Evolutionary conservation across 2,113 vertebrate species (phyloP).

Genomic region (Motacilla alba): DNA sequence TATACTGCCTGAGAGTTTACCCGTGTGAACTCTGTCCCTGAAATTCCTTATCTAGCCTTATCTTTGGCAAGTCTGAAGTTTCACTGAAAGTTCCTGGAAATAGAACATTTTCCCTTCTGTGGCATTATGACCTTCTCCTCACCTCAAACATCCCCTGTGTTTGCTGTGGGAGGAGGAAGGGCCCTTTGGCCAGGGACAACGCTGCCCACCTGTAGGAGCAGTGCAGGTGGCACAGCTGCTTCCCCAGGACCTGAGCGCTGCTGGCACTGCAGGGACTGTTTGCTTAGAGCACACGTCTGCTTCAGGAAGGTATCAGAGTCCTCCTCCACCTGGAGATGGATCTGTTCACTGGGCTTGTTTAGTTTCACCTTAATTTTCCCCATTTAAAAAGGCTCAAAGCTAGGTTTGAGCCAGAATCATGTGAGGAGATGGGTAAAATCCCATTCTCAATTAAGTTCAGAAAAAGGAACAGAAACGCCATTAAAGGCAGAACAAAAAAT

Average conservation of each 20-base stretch:
- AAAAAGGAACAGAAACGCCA: slow-evolving; percentile 15
- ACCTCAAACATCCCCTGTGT: too few species aligned
- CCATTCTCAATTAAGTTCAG: not conserved
- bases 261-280: not conserved
- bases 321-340: not conserved
- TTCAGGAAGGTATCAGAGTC: not conserved
- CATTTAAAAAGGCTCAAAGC: not conserved
- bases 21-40: not conserved
- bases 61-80: not conserved
- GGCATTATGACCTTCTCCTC: not conserved
- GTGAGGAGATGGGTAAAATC: not conserved
- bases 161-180: not conserved
- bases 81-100: not conserved
- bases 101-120: not conserved
- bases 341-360: not conserved
- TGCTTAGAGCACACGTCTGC: not conserved
- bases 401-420: not conserved
- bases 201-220: not conserved
- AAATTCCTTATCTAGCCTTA: not conserved
- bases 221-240: not conserved
- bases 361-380: not conserved
- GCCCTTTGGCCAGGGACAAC: not conserved
- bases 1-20: not conserved
- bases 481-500: slow-evolving; percentile 1
- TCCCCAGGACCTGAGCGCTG: not conserved